Evolutionary conservation across 2,888 invertebrate species (phyloP).

Genomic region (Anarsia innoxiella): DNA sequence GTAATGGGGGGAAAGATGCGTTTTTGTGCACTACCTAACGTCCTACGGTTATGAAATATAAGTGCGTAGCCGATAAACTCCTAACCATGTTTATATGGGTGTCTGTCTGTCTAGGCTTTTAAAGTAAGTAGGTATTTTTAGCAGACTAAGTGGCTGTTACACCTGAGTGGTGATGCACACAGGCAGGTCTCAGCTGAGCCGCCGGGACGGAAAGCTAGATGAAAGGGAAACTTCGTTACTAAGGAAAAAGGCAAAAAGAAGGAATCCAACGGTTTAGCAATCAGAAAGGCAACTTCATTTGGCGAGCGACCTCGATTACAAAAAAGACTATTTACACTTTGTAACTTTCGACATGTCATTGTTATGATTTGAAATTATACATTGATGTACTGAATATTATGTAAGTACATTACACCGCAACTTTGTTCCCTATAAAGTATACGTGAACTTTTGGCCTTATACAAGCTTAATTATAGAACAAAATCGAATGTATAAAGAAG

Average conservation of each 20-base stretch:
- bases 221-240: conserved; percentile 60
- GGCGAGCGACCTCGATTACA: background rate
- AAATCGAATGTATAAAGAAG: no score
- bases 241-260: conserved; percentile 39
- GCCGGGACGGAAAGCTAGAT: conserved; percentile 66
- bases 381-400: no score
- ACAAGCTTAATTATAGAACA: no score
- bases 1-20: conserved; percentile 62
- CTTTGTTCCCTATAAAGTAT: no score
- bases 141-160: conserved; percentile 62
- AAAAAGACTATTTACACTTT: no score
- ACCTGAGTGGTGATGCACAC: conserved; percentile 62
- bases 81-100: conserved; percentile 21
- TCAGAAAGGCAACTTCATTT: conserved; percentile 3
- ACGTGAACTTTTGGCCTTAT: no score
- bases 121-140: conserved; percentile 55
- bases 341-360: no score
- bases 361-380: no score
- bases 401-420: no score
- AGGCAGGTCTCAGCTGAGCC: conserved; percentile 60
- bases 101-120: conserved; percentile 35
- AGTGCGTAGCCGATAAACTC: conserved; percentile 65
- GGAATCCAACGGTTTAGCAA: conserved; percentile 9
- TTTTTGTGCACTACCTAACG: conserved; percentile 67
- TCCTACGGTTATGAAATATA: conserved; percentile 64